Evolutionary conservation across 2,888 invertebrate species (phyloP), one percentile per base, ranked within the genome.

Genomic region (Chrysodeixis includens): DNA sequence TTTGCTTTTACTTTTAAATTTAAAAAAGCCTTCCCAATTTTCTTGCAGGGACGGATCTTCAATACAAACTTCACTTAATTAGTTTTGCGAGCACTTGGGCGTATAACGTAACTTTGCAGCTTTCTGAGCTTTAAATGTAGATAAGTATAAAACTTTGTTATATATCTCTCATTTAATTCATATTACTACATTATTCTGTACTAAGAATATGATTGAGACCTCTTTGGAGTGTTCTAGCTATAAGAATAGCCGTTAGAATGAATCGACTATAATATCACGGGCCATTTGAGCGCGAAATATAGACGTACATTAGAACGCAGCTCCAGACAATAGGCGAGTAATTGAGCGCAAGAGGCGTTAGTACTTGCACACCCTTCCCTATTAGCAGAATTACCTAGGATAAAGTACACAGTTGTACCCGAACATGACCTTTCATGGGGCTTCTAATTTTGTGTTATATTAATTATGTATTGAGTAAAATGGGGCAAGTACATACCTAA

Each of bases 211-310:
- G 46, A 26, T 30, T 32, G 35, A 35, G 56, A 62, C 56, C 6
- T n/a, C n/a, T 6, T 22, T 32, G n/a, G 52, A 18, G 16, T 66
- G 44, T 16, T 14, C 12, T 20, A 35, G 49, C 49, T 56, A 18
- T 22, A 61, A 66, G 62, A 74, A 61, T 53, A 56, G 40, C 53
- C 35, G 56, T 70, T 70, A 62, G 46, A 40, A 59, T 55, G 74
- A 75, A 62, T 64, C 55, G 55, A 56, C 51, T 46, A 60, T 69
- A 46, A 63, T 68, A 71, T 71, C 71, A 71, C 58, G 69, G 61
- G 60, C 72, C 74, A 75, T 82, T 82, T 71, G 64, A 69, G 62
- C 51, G 58, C 60, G 63, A 62, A 74, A 69, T 80, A 74, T 71
- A 63, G 56, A 62, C 57, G 26, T 68, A 66, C 63, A 75, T 74